Evolutionary conservation across 2,113 vertebrate species (phyloP).

Genomic region (Genyomyrus donnyi): DNA sequence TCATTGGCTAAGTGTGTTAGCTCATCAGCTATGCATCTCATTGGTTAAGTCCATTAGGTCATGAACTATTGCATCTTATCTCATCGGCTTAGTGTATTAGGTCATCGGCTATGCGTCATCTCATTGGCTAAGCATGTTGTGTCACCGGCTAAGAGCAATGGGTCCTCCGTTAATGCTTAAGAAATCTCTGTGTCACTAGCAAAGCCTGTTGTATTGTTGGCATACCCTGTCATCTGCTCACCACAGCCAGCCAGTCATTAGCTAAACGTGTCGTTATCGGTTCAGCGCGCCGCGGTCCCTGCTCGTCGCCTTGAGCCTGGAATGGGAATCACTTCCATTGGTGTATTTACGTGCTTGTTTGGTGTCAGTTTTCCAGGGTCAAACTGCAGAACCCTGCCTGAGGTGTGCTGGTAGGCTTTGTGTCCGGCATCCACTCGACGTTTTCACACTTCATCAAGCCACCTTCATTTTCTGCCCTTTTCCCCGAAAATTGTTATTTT

Average conservation of each 20-base stretch:
- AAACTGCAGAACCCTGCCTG: conserved; percentile 42
- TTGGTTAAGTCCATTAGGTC: not conserved
- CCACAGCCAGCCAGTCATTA: not conserved
- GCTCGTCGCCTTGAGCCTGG: conserved; percentile 22
- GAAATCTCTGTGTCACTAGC: not conserved
- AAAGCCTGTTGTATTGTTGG: not conserved
- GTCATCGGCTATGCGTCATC: not conserved
- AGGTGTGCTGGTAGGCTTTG: conserved; percentile 44
- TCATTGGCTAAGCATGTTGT: not conserved
- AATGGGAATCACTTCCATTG: conserved; percentile 18
- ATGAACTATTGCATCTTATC: not conserved
- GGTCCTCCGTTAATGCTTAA: not conserved
- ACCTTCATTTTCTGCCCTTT: conserved; percentile 15
- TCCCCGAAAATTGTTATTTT: conserved; percentile 36
- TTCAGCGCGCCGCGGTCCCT: not conserved
- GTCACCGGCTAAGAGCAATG: not conserved
- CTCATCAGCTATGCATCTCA: not conserved
- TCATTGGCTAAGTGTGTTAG: not conserved
- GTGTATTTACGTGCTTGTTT: conserved; percentile 52
- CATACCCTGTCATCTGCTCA: not conserved
- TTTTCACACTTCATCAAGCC: conserved; percentile 34
- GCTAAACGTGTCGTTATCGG: not conserved
- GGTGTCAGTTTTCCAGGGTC: conserved; percentile 49
- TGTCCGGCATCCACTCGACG: conserved; percentile 46
- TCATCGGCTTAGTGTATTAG: not conserved